Base-by-base conservation (phyloP, 2,113 vertebrate species). In the Garra rufa region DNA sequence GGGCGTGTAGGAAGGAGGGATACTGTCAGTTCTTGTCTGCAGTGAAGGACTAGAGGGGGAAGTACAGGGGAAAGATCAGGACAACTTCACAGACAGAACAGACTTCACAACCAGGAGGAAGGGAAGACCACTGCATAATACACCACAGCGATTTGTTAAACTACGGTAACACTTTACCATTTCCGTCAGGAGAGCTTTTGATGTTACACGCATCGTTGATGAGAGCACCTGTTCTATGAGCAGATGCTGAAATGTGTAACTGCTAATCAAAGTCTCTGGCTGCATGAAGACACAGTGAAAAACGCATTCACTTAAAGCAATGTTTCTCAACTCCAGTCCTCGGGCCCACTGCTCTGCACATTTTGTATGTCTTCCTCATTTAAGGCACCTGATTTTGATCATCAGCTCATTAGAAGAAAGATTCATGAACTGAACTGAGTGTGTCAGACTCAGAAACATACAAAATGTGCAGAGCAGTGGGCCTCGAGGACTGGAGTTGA, bases 11-110 rank as follows among this genome's bases (percentile, higher is more conserved):
- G 83, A 82, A 81, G 46, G 52, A 85, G 19, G 81, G 80, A 88
- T 84, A 83, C 83, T 85, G 86, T 88, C 87, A 87, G 59, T 46
- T 43, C 61, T 41, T 26, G 43, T 83, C 69, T 88, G 57, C 52
- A 76, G 84, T 67, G 82, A 87, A 46, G 43, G 46, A 86, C 83
- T 76, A 55, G 46, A 75, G 21, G 41, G 48, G 26, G 44, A 24
- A 30, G 69, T 44, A 59, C 55, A 50, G n/a, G 69, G 24, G 28
- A 76, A 67, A 76, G 34, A 44, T 26, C 81, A 55, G 67, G 71
- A 65, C 46, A 50, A 75, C 55, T 52, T 59, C 48, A 55, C 63
- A 30, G 71, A 65, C 48, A 46, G 43, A 61, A 50, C 75, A 84
- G 44, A 73, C 21, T 48, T 26, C 24, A 73, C 70, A 73, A 55